phyloP scores from a whole-genome alignment of 2,797 vertebrate genomes.

The Anguilla marmorata region DNA sequence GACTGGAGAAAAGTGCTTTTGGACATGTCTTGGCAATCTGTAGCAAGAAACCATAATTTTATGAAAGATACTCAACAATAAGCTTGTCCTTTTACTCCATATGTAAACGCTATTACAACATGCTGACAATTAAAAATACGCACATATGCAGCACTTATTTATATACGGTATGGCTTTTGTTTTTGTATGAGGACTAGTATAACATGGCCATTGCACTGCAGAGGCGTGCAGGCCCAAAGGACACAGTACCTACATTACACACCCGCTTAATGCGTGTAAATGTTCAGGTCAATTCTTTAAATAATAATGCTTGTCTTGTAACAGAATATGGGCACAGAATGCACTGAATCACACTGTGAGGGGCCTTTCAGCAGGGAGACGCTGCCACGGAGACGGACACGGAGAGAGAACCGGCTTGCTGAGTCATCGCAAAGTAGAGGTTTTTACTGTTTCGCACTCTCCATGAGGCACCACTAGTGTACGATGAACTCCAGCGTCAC shows the following conservation, averaged over 20 bases:
- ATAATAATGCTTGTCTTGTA: constrained; percentile 59
- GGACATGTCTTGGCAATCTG: not conserved
- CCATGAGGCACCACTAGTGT: not conserved
- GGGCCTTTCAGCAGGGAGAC: not conserved
- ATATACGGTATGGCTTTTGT: constrained; percentile 35
- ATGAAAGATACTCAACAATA: not conserved
- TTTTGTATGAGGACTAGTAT: constrained; percentile 31
- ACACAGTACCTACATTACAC: not conserved
- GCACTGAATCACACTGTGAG: not conserved
- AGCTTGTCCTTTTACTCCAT: constrained; percentile 31
- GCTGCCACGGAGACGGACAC: not conserved
- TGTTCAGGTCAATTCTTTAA: constrained; percentile 54
- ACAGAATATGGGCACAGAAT: constrained; percentile 47
- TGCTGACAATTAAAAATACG: not conserved
- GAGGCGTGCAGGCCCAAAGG: constrained; percentile 11
- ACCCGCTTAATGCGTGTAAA: constrained; percentile 39
- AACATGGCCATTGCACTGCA: constrained; percentile 27
- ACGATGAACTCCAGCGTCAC: not conserved
- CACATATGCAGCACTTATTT: constrained; percentile 27
- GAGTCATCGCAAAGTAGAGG: not conserved
- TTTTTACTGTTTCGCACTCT: not conserved
- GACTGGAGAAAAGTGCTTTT: too few relatives aligned
- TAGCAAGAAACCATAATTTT: not conserved
- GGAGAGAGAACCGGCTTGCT: not conserved
- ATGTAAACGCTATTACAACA: constrained; percentile 48